phyloP scores from a whole-genome alignment of 2,797 vertebrate species.

The Galagoides demidoff region DNA sequence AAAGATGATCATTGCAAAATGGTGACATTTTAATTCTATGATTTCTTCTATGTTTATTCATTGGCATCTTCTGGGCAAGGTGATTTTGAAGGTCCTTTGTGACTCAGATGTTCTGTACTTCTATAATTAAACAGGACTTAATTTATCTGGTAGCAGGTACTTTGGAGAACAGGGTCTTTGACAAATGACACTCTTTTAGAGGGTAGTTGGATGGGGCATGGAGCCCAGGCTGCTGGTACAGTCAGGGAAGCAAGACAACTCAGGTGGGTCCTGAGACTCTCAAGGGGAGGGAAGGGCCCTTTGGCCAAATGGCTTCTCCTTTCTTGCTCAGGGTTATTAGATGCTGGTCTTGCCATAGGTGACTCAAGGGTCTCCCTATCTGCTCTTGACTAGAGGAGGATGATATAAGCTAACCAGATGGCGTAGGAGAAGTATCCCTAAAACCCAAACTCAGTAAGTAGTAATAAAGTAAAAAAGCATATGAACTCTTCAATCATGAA shows the following conservation, averaged over 20 bases:
- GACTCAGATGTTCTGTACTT: conserved; percentile 4
- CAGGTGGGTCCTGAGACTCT: background rate
- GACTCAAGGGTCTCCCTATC: background rate
- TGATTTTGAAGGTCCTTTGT: conserved; percentile 45
- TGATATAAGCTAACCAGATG: conserved; percentile 30
- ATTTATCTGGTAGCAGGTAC: background rate
- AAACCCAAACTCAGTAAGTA: conserved; percentile 49
- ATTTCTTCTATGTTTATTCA: background rate
- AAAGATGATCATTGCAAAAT: background rate
- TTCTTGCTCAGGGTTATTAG: background rate
- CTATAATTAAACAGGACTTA: background rate
- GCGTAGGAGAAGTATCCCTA: background rate
- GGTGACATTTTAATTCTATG: background rate
- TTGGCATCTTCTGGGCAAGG: background rate
- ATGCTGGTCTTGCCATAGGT: conserved; percentile 5
- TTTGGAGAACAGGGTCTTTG: background rate
- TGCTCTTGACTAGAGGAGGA: conserved; percentile 22
- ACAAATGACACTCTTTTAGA: background rate
- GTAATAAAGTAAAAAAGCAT: conserved; percentile 42
- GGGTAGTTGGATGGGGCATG: background rate
- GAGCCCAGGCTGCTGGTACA: background rate
- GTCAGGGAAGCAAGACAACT: background rate
- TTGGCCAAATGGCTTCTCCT: conserved; percentile 4
- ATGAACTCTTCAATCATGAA: conserved; percentile 47
- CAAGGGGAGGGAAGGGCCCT: background rate